These are phyloP conservation scores for Eubasilissa splendida DNA, from an alignment of 2,888 invertebrate genomes.

Conservation along the genomic window DNA sequence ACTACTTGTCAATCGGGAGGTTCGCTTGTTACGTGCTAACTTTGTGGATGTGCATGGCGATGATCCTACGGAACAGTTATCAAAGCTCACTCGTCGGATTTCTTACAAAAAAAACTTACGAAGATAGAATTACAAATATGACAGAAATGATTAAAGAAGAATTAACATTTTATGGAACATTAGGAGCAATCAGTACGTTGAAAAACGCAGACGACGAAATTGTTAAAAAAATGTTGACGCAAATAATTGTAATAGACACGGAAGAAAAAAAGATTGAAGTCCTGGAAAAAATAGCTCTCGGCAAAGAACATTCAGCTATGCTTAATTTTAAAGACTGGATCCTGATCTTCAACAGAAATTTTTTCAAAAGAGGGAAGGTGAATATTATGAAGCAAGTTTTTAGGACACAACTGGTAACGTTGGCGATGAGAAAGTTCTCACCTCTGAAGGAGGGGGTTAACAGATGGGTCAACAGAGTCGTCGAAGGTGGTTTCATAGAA, in stretches of 20 bases:
- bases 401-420: conserved; percentile 45
- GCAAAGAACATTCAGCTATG: conserved; percentile 18
- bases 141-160: conserved; percentile 45
- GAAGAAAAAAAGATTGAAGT: conserved; percentile 32
- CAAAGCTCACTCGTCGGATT: conserved; percentile 54
- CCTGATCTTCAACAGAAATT: conserved; percentile 41
- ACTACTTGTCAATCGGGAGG: conserved; percentile 44
- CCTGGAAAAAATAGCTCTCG: conserved; percentile 27
- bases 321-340: conserved; percentile 43
- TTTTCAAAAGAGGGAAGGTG: conserved; percentile 36
- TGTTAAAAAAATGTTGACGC: conserved; percentile 29
- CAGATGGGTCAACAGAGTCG: conserved; percentile 44
- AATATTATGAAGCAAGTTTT: conserved; percentile 44
- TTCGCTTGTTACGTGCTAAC: conserved; percentile 50
- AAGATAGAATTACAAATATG: conserved; percentile 44
- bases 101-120: conserved; percentile 47
- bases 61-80: conserved; percentile 52
- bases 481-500: conserved; percentile 47
- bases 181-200: conserved; percentile 34
- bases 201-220: conserved; percentile 42
- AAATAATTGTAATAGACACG: conserved; percentile 1
- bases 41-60: conserved; percentile 53
- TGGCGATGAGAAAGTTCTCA: conserved; percentile 46
- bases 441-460: conserved; percentile 37
- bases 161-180: conserved; percentile 43